These are phyloP conservation scores for Chalcosyrphus nemorum DNA, from an alignment of 2,888 invertebrate genomes.

Conservation along the genomic window DNA sequence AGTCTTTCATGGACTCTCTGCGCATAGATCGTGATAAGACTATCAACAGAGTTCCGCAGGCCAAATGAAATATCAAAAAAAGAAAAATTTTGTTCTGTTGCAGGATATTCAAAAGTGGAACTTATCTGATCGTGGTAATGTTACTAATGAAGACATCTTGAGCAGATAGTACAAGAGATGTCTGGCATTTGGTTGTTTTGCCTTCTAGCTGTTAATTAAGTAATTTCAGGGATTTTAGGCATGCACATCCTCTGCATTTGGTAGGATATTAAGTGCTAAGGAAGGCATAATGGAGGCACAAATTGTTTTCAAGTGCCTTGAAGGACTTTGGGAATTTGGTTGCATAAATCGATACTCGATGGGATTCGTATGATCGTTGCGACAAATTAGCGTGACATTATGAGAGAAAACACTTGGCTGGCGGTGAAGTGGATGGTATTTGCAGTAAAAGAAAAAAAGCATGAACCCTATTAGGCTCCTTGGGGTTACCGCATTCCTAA, in stretches of 20 bases:
- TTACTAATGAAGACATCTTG: conserved; percentile 71
- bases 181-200: conserved; percentile 48
- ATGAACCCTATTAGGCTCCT: too few relatives aligned
- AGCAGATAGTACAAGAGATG: conserved; percentile 5
- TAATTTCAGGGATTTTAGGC: conserved; percentile 68
- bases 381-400: conserved; percentile 38
- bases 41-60: conserved; percentile 50
- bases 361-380: conserved; percentile 32
- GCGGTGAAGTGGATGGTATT: conserved; percentile 1
- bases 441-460: too few relatives aligned
- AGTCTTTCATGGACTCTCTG: conserved; percentile 12
- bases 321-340: neutral
- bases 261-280: conserved; percentile 36
- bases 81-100: conserved; percentile 3
- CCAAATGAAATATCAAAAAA: conserved; percentile 31
- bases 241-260: conserved; percentile 43
- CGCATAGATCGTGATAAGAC: conserved; percentile 59
- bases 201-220: conserved; percentile 67
- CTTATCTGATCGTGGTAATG: conserved; percentile 70
- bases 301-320: conserved; percentile 59
- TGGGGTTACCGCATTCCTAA: too few relatives aligned
- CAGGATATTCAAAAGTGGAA: conserved; percentile 54
- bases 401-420: conserved; percentile 1
- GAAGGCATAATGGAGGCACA: conserved; percentile 43
- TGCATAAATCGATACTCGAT: neutral